Base-by-base conservation (phyloP, 2,888 invertebrate species). In the Sturmia bella region DNA sequence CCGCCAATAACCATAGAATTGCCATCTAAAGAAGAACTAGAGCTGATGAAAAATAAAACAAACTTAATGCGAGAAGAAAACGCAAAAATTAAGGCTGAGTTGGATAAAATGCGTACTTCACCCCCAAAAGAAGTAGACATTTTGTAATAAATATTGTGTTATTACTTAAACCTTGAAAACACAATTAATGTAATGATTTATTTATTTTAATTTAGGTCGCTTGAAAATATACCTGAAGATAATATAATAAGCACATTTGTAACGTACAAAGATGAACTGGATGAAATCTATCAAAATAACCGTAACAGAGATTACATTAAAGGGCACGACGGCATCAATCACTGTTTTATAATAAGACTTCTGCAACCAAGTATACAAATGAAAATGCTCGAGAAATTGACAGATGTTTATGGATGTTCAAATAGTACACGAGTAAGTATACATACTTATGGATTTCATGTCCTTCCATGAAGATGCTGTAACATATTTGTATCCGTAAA, bases 331-430 rank as follows among this genome's bases (percentile, higher is more conserved):
- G 84, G 84, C 0, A 75, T 83, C n/a, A 82, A 84, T 74, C 83
- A 84, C 17, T 80, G 80, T 48, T 64, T 81, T 32, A 80, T 84
- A 15, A 84, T 84, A 61, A 57, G 80, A 17, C 64, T 84, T 1
- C 68, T 83, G 6, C 66, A 75, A 59, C 63, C 52, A 11, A 56
- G 70, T 48, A 64, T 41, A 6, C 81, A 76, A 75, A 57, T 77
- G 61, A 78, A 83, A 66, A 84, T 84, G 83, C 43, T 84, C 63
- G 68, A 84, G 21, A 84, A 80, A 52, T 41, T 84, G 57, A 74
- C 63, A 0, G 76, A 81, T 54, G 72, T 50, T 17, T 84, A 84
- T 41, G 70, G 74, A 17, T 59, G 32, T 13, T 21, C 45, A 7
- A 66, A 70, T 1, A 75, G 43, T 48, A 50, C 82, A 70, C 59